Base-by-base conservation (phyloP, 2,113 vertebrate genomes). In the Propithecus coquereli region DNA sequence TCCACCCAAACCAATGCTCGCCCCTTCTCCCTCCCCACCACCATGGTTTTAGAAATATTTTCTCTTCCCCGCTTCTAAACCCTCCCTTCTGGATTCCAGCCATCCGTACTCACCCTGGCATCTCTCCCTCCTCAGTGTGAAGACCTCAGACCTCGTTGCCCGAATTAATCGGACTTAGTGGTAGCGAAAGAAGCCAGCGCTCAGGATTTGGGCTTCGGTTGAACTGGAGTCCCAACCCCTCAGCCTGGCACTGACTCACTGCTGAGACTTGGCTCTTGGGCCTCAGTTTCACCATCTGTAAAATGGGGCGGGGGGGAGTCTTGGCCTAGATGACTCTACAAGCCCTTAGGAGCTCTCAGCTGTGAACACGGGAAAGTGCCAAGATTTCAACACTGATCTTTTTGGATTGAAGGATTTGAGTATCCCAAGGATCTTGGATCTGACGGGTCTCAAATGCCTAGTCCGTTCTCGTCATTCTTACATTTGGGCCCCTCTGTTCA, bases 261-360 rank as follows among this genome's bases (percentile, higher is more conserved):
- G 32, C 3, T 91, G 80, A n/a, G 71, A 66, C 27, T 23, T 76
- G 1, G 14, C 65, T 52, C 32, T 54, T 1, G 45, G 18, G 74
- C 43, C 96, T 97, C 83, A 94, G 91, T 98, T 90, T 96, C 63
- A 68, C 86, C 43, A 37, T 25, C 85, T 92, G 66, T 77, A 59
- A 76, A 85, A 86, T 54, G 83, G 76, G 37, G 37, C 20, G 12
- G 8, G 34, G 43, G 63, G 34, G 43, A 52, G 20, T n/a, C 32
- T 50, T 30, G 82, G 52, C 66, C 47, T 54, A 20, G 13, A 34
- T 14, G 70, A 27, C 10, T 47, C 74, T 12, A 8, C 25, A 34
- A 61, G 17, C 65, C 32, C 13, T 73, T 43, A 5, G 0, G 2
- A 52, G 79, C 40, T 45, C 71, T 32, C 23, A 23, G 27, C 81